Evolutionary conservation across 2,888 invertebrate genomes (phyloP).

Genomic region (Macrosoma leucophasiata): DNA sequence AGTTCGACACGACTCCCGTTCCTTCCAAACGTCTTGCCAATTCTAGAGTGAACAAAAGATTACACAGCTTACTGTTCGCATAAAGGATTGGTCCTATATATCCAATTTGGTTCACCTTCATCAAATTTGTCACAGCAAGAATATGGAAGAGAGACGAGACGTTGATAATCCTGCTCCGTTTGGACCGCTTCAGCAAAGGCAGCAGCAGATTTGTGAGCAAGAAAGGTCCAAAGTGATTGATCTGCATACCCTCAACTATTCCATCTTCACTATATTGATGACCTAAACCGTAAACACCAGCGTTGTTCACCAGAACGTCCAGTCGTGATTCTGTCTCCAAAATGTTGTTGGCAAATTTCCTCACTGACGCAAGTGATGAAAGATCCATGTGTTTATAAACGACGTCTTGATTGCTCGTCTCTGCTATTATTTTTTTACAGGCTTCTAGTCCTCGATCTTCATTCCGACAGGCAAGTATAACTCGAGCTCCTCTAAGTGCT

Average conservation of each 20-base stretch:
- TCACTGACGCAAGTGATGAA: constrained; percentile 81
- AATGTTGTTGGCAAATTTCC: constrained; percentile 85
- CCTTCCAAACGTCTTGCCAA: constrained; percentile 34
- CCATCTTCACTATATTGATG: constrained; percentile 83
- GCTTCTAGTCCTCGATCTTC: constrained; percentile 36
- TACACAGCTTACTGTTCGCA: constrained; percentile 39
- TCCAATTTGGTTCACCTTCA: constrained; percentile 38
- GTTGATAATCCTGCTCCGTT: constrained; percentile 82
- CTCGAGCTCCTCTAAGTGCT: constrained; percentile 64
- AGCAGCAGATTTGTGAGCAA: constrained; percentile 88
- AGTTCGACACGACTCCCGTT: constrained; percentile 80
- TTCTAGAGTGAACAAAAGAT: constrained; percentile 40
- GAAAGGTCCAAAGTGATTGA: constrained; percentile 93
- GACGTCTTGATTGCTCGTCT: constrained; percentile 79
- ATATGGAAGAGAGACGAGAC: constrained; percentile 85
- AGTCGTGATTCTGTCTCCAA: constrained; percentile 79
- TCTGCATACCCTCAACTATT: constrained; percentile 88
- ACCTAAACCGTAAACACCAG: constrained; percentile 81
- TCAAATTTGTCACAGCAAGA: constrained; percentile 78
- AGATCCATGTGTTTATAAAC: constrained; percentile 81
- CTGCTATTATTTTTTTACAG: constrained; percentile 76
- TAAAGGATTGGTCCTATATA: constrained; percentile 23
- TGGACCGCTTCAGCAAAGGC: constrained; percentile 81
- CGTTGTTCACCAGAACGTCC: constrained; percentile 89
- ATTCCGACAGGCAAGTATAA: constrained; percentile 72